A percentile compares a stretch with the other conserved stretches of the same genome.
phyloP scores from a whole-genome alignment of 2,113 vertebrate species.

The Equus quagga region DNA sequence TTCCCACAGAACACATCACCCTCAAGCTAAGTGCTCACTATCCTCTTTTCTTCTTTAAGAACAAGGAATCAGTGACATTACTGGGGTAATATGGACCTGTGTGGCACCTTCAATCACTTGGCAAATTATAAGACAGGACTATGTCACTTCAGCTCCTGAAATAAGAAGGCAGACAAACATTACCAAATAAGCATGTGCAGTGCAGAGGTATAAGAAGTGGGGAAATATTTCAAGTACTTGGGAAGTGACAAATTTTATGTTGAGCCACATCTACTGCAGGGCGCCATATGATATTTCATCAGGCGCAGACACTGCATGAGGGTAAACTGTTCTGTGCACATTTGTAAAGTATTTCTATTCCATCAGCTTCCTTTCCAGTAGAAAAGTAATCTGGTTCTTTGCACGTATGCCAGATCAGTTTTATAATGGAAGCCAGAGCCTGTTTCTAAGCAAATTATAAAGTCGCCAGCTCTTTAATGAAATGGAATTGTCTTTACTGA shows the following conservation, averaged over 20 bases:
- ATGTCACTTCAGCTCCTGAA: slow-evolving; percentile 65
- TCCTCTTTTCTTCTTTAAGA: slow-evolving; percentile 62
- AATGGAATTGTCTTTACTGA: slow-evolving; percentile 64
- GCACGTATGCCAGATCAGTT: slow-evolving; percentile 41
- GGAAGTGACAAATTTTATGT: slow-evolving; percentile 60
- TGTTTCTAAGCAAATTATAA: slow-evolving; percentile 74
- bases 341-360: slow-evolving; percentile 57
- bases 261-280: slow-evolving; percentile 45
- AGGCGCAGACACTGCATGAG: neutral
- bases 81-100: slow-evolving; percentile 57
- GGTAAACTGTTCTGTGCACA: slow-evolving; percentile 30
- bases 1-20: slow-evolving; percentile 49
- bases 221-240: slow-evolving; percentile 57
- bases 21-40: slow-evolving; percentile 7
- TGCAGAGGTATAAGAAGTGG: slow-evolving; percentile 22
- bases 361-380: slow-evolving; percentile 39
- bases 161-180: slow-evolving; percentile 53
- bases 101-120: slow-evolving; percentile 65
- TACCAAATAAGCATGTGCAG: slow-evolving; percentile 30
- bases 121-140: slow-evolving; percentile 69
- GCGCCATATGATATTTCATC: slow-evolving; percentile 28
- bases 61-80: slow-evolving; percentile 63
- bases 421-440: slow-evolving; percentile 30
- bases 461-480: slow-evolving; percentile 69
- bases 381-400: slow-evolving; percentile 48